phyloP scores from a whole-genome alignment of 2,113 vertebrate species.

The Cricetomys ansorgei region DNA sequence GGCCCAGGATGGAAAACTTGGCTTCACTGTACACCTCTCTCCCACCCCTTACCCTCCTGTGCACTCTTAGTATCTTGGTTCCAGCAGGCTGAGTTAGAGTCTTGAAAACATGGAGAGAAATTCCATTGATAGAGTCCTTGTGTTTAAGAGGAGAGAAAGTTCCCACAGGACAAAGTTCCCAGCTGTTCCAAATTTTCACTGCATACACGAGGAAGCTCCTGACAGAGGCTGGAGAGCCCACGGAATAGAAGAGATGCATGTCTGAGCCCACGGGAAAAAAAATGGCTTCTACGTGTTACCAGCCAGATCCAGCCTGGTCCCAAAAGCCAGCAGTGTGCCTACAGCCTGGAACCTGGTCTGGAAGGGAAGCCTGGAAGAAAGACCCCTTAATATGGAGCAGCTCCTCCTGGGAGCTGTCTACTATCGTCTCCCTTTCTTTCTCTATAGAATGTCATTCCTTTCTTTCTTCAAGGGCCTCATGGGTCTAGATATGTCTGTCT shows the following conservation, averaged over 20 bases:
- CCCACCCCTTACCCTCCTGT: too few relatives aligned
- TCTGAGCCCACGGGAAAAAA: rapidly evolving
- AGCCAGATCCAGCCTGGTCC: too few relatives aligned
- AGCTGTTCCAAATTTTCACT: not conserved
- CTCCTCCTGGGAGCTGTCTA: not conserved
- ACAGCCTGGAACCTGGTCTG: rapidly evolving
- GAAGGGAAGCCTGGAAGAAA: not conserved
- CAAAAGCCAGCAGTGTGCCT: not conserved
- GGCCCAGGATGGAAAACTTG: not conserved
- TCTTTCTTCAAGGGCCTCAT: not conserved
- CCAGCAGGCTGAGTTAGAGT: not conserved
- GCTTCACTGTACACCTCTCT: not conserved
- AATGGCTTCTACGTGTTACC: rapidly evolving
- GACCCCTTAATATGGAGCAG: not conserved
- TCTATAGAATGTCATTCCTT: not conserved
- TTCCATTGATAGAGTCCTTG: not conserved
- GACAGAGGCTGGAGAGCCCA: not conserved
- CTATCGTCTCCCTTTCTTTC: not conserved
- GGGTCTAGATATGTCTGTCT: not conserved
- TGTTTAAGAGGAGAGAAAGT: not conserved
- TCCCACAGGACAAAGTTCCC: not conserved
- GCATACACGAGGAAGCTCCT: not conserved
- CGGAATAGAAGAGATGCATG: not conserved
- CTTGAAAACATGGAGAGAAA: not conserved
- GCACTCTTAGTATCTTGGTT: not conserved